Conservation (phyloP, 2,113 vertebrate genomes). For the Otocyon megalotis region DNA sequence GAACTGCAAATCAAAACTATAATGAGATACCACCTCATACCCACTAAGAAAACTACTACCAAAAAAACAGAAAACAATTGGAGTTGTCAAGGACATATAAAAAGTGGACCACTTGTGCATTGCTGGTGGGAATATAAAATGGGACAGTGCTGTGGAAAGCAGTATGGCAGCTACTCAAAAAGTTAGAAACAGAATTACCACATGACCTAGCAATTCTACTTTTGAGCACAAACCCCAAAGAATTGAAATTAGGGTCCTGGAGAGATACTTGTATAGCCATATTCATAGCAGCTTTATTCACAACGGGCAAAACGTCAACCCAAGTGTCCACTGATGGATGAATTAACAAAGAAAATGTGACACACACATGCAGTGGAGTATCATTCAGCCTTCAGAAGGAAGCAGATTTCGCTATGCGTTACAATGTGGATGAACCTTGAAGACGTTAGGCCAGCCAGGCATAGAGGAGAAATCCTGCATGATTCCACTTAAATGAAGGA, state of each 20-base stretch:
- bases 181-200: not conserved
- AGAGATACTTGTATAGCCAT: not conserved
- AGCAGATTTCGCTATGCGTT: not conserved
- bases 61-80: not conserved
- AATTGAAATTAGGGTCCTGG: not conserved
- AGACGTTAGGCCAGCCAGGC: not conserved
- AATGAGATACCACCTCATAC: too few species aligned
- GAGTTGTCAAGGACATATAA: fast-evolving
- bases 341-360: not conserved
- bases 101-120: too few species aligned
- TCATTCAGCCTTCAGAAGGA: not conserved
- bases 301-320: not conserved
- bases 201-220: not conserved
- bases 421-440: not conserved
- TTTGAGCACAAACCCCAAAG: not conserved
- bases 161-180: not conserved
- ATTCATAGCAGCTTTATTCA: not conserved
- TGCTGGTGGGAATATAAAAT: not conserved
- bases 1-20: not conserved
- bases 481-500: not conserved
- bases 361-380: fast-evolving
- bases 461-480: not conserved
- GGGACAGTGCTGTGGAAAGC: not conserved
- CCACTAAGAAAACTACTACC: not conserved
- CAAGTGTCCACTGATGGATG: not conserved